Evolutionary conservation across 2,797 vertebrate genomes (phyloP).

Genomic region (Sarcophilus harrisii): DNA sequence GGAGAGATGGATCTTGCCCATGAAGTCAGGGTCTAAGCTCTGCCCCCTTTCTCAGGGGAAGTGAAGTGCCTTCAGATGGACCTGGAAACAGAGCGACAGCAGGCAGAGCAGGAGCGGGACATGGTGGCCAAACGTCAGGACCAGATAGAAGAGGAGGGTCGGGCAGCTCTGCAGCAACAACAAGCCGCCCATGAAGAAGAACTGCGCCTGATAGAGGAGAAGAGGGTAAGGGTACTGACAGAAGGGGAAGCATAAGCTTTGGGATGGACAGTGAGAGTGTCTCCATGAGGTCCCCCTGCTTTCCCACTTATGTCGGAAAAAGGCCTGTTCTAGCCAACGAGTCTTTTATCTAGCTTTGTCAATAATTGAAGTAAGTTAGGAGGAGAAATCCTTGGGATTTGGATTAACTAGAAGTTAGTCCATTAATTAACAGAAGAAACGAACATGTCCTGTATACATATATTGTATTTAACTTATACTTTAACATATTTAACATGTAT

Average conservation of each 20-base stretch:
- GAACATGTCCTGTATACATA: neutral
- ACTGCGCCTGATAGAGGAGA: constrained; percentile 76
- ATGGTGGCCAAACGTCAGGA: constrained; percentile 76
- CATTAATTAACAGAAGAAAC: neutral
- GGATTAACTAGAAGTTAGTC: neutral
- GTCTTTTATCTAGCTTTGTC: neutral
- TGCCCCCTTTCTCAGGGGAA: constrained; percentile 84
- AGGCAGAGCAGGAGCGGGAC: constrained; percentile 80
- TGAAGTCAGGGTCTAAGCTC: neutral
- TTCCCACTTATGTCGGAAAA: neutral
- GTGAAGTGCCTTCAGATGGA: constrained; percentile 87
- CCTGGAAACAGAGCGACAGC: constrained; percentile 83
- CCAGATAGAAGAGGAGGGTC: constrained; percentile 70
- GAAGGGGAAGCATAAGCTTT: neutral
- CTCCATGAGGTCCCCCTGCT: neutral
- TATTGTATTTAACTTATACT: too few species aligned
- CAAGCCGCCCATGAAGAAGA: constrained; percentile 79
- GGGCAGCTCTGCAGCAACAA: constrained; percentile 63
- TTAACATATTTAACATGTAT: too few species aligned
- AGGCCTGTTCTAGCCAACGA: neutral
- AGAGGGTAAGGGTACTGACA: constrained; percentile 73
- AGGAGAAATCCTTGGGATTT: neutral
- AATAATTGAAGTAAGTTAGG: neutral
- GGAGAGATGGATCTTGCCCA: neutral
- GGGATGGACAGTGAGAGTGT: neutral